Base-by-base conservation (phyloP, 2,113 vertebrate species). In the Triplophysa dalaica region DNA sequence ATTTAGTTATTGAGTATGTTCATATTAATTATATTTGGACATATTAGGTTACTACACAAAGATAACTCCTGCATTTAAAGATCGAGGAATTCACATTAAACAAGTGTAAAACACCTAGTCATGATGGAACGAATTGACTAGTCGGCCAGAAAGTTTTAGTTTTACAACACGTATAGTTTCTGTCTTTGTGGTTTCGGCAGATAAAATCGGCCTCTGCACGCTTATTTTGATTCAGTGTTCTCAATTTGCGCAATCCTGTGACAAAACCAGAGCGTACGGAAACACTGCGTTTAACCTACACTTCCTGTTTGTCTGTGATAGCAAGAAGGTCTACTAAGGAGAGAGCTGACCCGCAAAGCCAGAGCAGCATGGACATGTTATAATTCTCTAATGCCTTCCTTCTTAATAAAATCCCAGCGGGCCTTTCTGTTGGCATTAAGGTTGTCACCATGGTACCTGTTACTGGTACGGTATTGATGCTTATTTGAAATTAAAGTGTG, bases 201-300 rank as follows among this genome's bases (percentile, higher is more conserved):
- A 78, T 78, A 72, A 73, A 43, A 82, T 68, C 76, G 3, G 24
- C 56, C 17, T 26, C 11, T 33, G 38, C 50, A 17, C 19, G 48
- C 45, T 19, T 26, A 82, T 85, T 85, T 70, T 86, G 85, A 90
- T 90, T 88, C 85, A 67, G 84, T 88, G 79, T 86, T 80, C 56
- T 24, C 3, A 50, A 65, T 72, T 84, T 70, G 33, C 48, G 5
- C 70, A 65, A 78, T 61, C 14, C 33, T 62, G 38, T 45, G 52
- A 26, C 65, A 80, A 38, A 81, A 50, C 82, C 80, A 83, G 84
- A 69, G 72, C 80, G 78, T 81, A 62, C 84, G 80, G 84, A 90
- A 88, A 82, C 82, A 79, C 17, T 52, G 82, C 38, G 64, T 29
- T 86, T 84, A 88, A 86, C 88, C 82, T 79, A 70, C 80, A 84